A percentile compares a stretch with the other conserved stretches of the same genome.
These are phyloP conservation scores for Diloba caeruleocephala DNA, from an alignment of 2,888 invertebrate species.

Conservation along the genomic window DNA sequence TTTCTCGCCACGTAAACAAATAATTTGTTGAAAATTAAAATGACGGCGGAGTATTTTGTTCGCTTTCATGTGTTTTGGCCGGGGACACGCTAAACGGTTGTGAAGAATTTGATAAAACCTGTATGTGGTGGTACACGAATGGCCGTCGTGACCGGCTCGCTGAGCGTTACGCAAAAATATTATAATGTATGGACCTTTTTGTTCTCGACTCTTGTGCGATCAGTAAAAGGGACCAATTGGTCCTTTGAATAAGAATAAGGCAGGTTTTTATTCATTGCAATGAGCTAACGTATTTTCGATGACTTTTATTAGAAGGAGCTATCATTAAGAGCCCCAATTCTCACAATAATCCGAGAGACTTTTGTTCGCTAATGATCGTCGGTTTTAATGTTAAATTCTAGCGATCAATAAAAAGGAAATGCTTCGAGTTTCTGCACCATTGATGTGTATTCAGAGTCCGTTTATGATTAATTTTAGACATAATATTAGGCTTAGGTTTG, in stretches of 20 bases:
- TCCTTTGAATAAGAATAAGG: constrained; percentile 1
- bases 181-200: neutral
- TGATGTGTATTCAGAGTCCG: too few relatives aligned
- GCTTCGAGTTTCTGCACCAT: too few relatives aligned
- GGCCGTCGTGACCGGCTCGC: neutral
- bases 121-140: neutral
- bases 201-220: neutral
- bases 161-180: neutral
- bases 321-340: neutral
- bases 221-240: constrained; percentile 3
- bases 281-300: constrained; percentile 16
- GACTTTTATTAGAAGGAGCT: neutral
- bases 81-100: neutral
- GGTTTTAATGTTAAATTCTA: too few relatives aligned
- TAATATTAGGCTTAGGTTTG: too few relatives aligned
- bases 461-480: too few relatives aligned
- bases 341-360: neutral
- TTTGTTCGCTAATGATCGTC: neutral
- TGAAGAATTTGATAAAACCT: neutral
- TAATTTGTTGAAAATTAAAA: constrained; percentile 15
- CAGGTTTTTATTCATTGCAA: constrained; percentile 1
- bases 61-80: neutral
- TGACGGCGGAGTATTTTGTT: neutral
- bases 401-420: too few relatives aligned
- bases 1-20: constrained; percentile 26